Evolutionary conservation across 2,113 vertebrate species (phyloP).

Genomic region (Rousettus leschenaultii): DNA sequence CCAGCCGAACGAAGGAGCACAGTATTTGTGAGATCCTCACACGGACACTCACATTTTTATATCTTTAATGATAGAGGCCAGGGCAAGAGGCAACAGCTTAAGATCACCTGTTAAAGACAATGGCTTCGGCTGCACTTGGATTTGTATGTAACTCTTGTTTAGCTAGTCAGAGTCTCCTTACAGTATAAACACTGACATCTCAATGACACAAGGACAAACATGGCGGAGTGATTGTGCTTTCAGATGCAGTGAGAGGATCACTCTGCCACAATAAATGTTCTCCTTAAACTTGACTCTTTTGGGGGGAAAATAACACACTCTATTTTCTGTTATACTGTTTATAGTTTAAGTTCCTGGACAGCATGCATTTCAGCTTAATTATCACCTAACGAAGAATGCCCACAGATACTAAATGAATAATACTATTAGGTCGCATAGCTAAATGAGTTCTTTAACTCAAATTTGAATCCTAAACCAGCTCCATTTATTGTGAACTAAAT

Average conservation of each 20-base stretch:
- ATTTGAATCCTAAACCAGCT: constrained; percentile 4
- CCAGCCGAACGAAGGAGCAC: neutral
- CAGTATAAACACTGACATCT: neutral
- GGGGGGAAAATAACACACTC: neutral
- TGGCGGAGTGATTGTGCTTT: neutral
- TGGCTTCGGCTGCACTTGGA: neutral
- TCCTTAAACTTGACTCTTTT: neutral
- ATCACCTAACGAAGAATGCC: neutral
- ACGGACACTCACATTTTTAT: neutral
- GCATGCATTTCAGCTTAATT: neutral
- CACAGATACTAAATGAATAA: neutral
- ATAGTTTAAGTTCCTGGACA: neutral
- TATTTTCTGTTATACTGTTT: neutral
- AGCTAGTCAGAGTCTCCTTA: neutral
- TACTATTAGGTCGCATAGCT: neutral
- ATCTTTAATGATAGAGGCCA: neutral
- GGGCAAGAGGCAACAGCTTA: neutral
- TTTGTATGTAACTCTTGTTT: neutral
- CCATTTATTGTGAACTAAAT: neutral
- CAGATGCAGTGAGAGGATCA: neutral
- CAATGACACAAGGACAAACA: neutral
- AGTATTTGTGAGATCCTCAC: neutral
- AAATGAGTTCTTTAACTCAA: neutral
- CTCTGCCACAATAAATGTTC: neutral
- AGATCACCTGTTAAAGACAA: neutral